Base-by-base conservation (phyloP, 2,113 vertebrate species). In the Xyliphius kryptos region DNA sequence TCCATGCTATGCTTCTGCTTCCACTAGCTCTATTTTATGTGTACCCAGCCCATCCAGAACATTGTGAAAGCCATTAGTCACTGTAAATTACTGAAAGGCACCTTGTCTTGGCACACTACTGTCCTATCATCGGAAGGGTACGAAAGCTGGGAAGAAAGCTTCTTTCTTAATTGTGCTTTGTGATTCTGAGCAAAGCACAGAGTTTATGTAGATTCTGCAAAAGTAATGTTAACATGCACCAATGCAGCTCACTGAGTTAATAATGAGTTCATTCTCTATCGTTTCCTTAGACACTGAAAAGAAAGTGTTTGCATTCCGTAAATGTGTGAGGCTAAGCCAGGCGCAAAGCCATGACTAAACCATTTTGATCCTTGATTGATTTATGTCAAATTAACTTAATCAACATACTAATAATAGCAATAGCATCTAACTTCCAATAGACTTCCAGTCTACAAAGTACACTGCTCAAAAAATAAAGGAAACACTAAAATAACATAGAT, bases 31-130 rank as follows among this genome's bases (percentile, higher is more conserved):
- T 13, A 41, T 69, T 66, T 66, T 59, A 52, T 20, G 51, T 19
- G 6, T 10, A 2, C 49, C 46, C 56, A 61, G 22, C 47, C 16
- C 14, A 5, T 15, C 36, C 15, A 3, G 63, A 22, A 16, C n/a
- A 48, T 36, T 61, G 51, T 48, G 3, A 1, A 76, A 71, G 71
- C 69, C 66, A 64, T 69, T 71, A 63, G 75, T 70, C 81, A 82
- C 70, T 74, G 56, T 61, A 67, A 58, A 74, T 70, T 37, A 70
- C 55, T 66, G 38, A 70, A 55, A 66, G 61, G 61, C 62, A 26
- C 64, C 44, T 56, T 67, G 56, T 67, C 46, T 67, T 53, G 21
- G 15, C 48, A 46, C 9, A 3, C 47, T 51, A 21, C 15, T 16
- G 2, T 67, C 37, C 16, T 22, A 15, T 59, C 14, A 21, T 59